These are phyloP conservation scores for Thunnus albacares DNA, from an alignment of 2,797 vertebrate genomes.

Conservation along the genomic window DNA sequence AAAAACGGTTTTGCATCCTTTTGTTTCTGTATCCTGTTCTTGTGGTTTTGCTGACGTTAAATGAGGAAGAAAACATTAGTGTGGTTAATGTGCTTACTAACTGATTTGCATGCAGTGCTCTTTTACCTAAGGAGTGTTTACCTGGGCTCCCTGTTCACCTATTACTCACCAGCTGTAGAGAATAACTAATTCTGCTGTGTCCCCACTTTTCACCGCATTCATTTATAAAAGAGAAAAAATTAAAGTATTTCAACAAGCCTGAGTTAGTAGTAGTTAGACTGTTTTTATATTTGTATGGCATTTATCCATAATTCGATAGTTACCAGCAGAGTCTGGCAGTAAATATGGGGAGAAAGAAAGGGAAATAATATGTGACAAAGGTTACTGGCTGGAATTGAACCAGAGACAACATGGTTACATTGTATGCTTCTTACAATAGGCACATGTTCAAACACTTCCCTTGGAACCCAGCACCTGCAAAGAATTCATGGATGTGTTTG, in stretches of 20 bases:
- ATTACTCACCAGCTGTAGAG: constrained; percentile 57
- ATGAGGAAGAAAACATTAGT: constrained; percentile 1
- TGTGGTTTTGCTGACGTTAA: constrained; percentile 29
- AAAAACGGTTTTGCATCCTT: not conserved
- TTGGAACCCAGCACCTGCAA: too few relatives aligned
- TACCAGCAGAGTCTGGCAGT: not conserved
- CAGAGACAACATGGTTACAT: too few relatives aligned
- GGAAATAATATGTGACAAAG: not conserved
- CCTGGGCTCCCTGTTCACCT: constrained; percentile 50
- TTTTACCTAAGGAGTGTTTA: constrained; percentile 60
- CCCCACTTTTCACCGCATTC: constrained; percentile 15
- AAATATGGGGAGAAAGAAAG: not conserved
- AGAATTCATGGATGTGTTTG: too few relatives aligned
- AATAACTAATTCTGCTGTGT: constrained; percentile 33
- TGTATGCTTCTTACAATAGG: too few relatives aligned
- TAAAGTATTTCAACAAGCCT: constrained; percentile 18
- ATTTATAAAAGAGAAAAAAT: constrained; percentile 38
- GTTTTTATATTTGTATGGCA: not conserved
- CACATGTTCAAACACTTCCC: too few relatives aligned
- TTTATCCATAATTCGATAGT: constrained; percentile 1
- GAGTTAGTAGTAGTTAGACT: constrained; percentile 7
- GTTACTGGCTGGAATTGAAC: not conserved
- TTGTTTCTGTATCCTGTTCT: constrained; percentile 18
- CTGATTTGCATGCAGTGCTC: constrained; percentile 50
- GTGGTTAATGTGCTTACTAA: constrained; percentile 20